phyloP scores from a whole-genome alignment of 2,797 vertebrate species.

The Bufotes viridis region DNA sequence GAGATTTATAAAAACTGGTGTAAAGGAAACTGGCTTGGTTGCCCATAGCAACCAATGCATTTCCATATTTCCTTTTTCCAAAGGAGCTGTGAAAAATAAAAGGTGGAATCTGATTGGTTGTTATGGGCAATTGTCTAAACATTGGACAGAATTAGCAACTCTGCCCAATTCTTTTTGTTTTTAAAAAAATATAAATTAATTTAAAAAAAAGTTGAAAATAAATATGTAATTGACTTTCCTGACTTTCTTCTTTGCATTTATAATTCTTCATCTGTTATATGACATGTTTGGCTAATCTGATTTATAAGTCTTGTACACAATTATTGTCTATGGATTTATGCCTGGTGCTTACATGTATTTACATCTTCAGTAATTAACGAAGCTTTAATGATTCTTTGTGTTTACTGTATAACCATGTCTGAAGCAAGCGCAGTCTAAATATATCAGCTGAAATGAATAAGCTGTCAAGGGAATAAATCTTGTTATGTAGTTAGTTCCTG shows the following conservation, averaged over 20 bases:
- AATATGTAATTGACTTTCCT: background rate
- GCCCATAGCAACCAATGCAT: no score
- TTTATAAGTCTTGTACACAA: background rate
- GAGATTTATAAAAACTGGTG: no score
- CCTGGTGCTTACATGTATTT: background rate
- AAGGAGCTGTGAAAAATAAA: no score
- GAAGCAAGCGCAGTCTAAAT: conserved; percentile 17
- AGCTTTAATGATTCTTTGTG: background rate
- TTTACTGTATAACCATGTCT: background rate
- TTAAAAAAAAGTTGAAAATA: no score
- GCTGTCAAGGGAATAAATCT: conserved; percentile 40
- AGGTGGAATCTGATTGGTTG: no score
- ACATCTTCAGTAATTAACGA: background rate
- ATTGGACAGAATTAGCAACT: no score
- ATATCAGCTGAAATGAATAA: conserved; percentile 21
- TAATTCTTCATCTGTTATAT: background rate
- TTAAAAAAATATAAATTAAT: no score
- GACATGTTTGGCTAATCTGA: background rate
- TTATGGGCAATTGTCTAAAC: no score
- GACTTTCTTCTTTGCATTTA: background rate
- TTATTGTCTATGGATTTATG: background rate
- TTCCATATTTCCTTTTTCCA: no score
- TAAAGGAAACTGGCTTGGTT: no score
- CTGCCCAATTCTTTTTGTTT: no score
- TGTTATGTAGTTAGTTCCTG: conserved; percentile 52